Evolutionary conservation across 2,888 invertebrate genomes (phyloP), one percentile per base, ranked within the genome.

Genomic region (Phrixothrix hirtus): DNA sequence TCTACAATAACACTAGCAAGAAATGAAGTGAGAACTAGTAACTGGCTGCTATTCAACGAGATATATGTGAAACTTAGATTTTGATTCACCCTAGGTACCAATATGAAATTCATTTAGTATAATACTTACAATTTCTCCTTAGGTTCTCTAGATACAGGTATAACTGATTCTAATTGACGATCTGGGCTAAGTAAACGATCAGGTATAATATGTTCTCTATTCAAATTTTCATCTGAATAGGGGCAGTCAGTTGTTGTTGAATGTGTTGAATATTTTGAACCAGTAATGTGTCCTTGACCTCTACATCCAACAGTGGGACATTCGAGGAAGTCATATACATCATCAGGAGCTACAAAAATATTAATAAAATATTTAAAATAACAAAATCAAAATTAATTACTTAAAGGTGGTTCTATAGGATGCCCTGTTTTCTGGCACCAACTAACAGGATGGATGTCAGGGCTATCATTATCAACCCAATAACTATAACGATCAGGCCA

Each of bases 401-500:
- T 87, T 32, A 92, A 80, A 9, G 95, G 95, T 6, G 89, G 85
- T 72, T 93, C 90, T 15, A 95, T 76, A 0, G 89, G 88, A 73
- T 95, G 95, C 1, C 87, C 88, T 1, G 94, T 94, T 76, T 90
- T 90, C 57, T 85, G 81, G 72, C 94, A 93, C 94, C 95, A 96
- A 25, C 91, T 90, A 56, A 91, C 85, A 0, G 95, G 95, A 78
- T 95, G 94, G 64, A 96, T 83, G 74, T 95, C 93, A 0, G 89
- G 83, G 59, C 85, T 88, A 75, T 95, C 94, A 73, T 95, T 95
- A 67, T 95, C 94, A 49, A 93, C 78, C 92, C 93, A 94, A 73
- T 87, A 90, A 58, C 89, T 85, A 70, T 93, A 87, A 59, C 85
- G 83, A 64, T 84, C 84, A 0, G 89, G 86, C 92, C 95, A 95